Conservation (phyloP, 2,113 vertebrate species). For the Acanthisitta chloris region DNA sequence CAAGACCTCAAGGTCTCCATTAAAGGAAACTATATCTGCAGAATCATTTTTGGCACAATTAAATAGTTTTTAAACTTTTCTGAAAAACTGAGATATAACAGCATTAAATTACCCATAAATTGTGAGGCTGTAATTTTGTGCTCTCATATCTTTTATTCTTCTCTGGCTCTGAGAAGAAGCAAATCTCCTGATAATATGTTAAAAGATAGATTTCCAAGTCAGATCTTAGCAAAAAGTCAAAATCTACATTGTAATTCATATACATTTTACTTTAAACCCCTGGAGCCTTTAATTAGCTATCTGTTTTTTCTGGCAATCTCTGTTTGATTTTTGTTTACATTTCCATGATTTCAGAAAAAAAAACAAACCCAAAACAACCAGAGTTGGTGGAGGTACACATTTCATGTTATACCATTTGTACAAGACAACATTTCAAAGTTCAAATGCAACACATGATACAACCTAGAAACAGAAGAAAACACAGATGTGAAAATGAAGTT, state of each 20-base stretch:
- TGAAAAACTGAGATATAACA: slow-evolving; percentile 38
- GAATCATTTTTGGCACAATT: slow-evolving; percentile 26
- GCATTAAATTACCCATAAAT: slow-evolving; percentile 58
- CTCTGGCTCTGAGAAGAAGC: background rate
- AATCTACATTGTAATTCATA: slow-evolving; percentile 32
- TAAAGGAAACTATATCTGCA: slow-evolving; percentile 22
- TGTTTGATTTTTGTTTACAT: slow-evolving; percentile 18
- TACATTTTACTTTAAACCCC: slow-evolving; percentile 17
- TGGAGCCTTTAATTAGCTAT: slow-evolving; percentile 37
- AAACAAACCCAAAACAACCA: too few relatives aligned
- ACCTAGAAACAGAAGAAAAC: background rate
- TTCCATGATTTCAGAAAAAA: slow-evolving; percentile 28
- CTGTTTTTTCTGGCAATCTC: background rate
- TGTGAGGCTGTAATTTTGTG: slow-evolving; percentile 61
- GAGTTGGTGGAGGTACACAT: background rate
- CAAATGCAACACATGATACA: background rate
- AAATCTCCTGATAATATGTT: slow-evolving; percentile 64
- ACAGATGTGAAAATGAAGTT: background rate
- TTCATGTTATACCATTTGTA: background rate
- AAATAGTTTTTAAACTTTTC: slow-evolving; percentile 34
- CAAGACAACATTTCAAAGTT: background rate
- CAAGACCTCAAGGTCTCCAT: slow-evolving; percentile 15
- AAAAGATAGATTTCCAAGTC: slow-evolving; percentile 54
- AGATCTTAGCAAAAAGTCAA: slow-evolving; percentile 39
- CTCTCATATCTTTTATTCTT: slow-evolving; percentile 50